Evolutionary conservation across 1,140 invertebrate genomes (phyloP).

Genomic region (Neodiprion fabricii): DNA sequence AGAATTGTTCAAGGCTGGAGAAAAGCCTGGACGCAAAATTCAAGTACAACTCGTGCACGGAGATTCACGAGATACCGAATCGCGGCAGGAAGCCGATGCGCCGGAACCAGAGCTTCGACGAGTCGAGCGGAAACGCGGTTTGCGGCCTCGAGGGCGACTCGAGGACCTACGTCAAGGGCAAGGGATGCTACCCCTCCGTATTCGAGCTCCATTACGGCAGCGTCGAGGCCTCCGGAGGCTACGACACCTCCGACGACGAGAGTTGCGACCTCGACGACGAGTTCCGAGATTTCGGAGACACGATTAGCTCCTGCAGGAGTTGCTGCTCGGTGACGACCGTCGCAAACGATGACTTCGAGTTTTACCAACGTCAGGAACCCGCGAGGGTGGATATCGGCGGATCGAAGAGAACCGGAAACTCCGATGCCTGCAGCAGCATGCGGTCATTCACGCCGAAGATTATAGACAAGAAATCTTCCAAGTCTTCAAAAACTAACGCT

Average conservation of each 20-base stretch:
- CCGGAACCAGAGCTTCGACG: constrained; percentile 57
- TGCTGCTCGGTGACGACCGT: constrained; percentile 70
- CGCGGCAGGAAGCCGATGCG: constrained; percentile 35
- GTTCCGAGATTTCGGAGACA: constrained; percentile 46
- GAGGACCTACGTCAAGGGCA: constrained; percentile 45
- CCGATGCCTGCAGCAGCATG: constrained; percentile 51
- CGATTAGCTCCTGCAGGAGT: constrained; percentile 65
- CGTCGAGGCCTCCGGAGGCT: constrained; percentile 40
- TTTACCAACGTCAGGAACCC: constrained; percentile 58
- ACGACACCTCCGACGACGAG: constrained; percentile 59
- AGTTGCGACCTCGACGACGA: constrained; percentile 52
- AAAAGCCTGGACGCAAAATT: constrained; percentile 15
- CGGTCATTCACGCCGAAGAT: constrained; percentile 53
- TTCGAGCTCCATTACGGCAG: constrained; percentile 23
- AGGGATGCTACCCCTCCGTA: constrained; percentile 19
- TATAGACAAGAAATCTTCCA: constrained; percentile 38
- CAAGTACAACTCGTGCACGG: constrained; percentile 2
- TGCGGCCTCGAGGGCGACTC: constrained; percentile 32
- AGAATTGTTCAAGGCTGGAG: constrained; percentile 30
- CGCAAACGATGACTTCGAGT: constrained; percentile 73
- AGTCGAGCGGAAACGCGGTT: constrained; percentile 25
- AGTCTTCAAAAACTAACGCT: constrained; percentile 9
- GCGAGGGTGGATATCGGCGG: neutral
- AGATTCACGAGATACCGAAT: constrained; percentile 12
- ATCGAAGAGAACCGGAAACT: neutral